phyloP scores from a whole-genome alignment of 35 echinoderm and acorn worm genomes.

The Chiridota heheva region DNA sequence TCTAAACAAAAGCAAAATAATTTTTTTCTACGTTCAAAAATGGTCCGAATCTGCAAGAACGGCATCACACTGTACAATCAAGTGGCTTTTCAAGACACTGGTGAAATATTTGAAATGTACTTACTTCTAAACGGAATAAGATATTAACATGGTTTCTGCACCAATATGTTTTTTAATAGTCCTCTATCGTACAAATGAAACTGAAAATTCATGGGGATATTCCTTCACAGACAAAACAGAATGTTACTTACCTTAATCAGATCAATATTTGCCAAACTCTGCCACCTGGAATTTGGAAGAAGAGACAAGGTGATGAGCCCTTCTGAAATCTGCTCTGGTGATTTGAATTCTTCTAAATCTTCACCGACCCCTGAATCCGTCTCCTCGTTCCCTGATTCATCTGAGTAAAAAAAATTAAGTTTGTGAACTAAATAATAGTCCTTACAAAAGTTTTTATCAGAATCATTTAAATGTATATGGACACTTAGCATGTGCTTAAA shows the following conservation, averaged over 20 bases:
- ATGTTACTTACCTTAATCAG: slow-evolving; percentile 80
- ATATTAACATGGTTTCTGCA: too few relatives aligned
- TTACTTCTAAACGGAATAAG: too few relatives aligned
- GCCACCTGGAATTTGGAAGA: slow-evolving; percentile 93
- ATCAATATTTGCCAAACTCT: slow-evolving; percentile 91
- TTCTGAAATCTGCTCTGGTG: slow-evolving; percentile 83
- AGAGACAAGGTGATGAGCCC: slow-evolving; percentile 86
- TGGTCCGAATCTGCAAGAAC: too few relatives aligned
- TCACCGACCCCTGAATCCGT: slow-evolving; percentile 2
- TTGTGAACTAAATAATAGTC: neutral
- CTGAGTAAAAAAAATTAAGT: neutral
- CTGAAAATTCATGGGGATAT: neutral
- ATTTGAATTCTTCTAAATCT: slow-evolving; percentile 61
- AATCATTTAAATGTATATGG: neutral
- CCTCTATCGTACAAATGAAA: neutral
- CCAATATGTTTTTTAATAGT: too few relatives aligned
- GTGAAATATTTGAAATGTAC: too few relatives aligned
- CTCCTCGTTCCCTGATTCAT: slow-evolving; percentile 11
- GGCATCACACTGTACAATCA: too few relatives aligned
- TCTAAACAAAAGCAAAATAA: too few relatives aligned
- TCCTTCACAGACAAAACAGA: neutral
- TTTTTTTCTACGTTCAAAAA: too few relatives aligned
- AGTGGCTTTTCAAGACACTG: too few relatives aligned
- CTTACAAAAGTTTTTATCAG: neutral
- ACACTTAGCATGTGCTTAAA: too few relatives aligned